phyloP scores from a whole-genome alignment of 2,113 vertebrate species.

The Cyprinodon variegatus region DNA sequence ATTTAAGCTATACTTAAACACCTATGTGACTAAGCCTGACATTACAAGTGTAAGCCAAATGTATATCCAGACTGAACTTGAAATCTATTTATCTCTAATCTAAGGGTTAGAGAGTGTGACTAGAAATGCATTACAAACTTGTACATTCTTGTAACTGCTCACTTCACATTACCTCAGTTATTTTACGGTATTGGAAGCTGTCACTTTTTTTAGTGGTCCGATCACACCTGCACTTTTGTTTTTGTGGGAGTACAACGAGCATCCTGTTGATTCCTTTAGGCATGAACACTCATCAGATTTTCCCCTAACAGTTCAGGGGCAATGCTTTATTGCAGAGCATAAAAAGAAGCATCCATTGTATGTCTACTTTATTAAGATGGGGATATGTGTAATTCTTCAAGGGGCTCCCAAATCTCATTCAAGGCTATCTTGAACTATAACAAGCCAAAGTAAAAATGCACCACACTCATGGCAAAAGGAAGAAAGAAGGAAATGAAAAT shows the following conservation, averaged over 20 bases:
- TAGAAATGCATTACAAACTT: background rate
- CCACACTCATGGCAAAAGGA: no score
- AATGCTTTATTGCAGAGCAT: background rate
- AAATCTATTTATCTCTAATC: background rate
- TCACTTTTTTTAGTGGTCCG: background rate
- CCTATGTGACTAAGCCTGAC: no score
- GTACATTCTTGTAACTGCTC: background rate
- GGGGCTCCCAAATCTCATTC: conserved; percentile 27
- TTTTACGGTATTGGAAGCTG: background rate
- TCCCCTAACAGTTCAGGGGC: background rate
- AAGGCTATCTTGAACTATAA: background rate
- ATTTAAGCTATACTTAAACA: no score
- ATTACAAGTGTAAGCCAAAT: background rate
- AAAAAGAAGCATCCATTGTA: background rate
- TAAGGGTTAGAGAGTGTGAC: background rate
- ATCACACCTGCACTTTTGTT: background rate
- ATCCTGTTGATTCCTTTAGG: background rate
- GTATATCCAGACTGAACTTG: background rate
- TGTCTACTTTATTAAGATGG: conserved; percentile 10
- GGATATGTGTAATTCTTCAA: conserved; percentile 3
- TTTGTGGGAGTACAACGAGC: background rate
- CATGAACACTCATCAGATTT: background rate
- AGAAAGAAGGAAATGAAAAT: background rate
- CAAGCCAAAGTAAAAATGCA: background rate
- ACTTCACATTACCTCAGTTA: background rate